Evolutionary conservation across 1,140 invertebrate genomes (phyloP), one percentile per base, ranked within the genome.

Genomic region (Halotydeus destructor): DNA sequence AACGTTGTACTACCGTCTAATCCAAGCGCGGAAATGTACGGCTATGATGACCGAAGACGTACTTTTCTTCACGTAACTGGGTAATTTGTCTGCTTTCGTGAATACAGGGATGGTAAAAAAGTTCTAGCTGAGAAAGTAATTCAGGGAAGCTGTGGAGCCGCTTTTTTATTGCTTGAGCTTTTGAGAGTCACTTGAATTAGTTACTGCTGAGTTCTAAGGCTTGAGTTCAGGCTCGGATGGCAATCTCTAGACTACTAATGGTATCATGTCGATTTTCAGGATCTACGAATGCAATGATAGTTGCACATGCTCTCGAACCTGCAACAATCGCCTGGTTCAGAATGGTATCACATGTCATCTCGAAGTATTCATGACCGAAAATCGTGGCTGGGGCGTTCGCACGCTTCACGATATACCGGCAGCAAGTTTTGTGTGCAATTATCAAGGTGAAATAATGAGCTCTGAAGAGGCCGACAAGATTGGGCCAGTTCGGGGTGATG

Each of bases 281-380:
- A 12, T 94, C 28, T 93, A 78, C 56, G 88, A 94, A 62, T 94
- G 86, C 57, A 94, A 93, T 55, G 77, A 75, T 50, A 63, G 67
- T 0, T 94, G 88, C 49, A 68, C 65, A 43, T 94, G 86, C 59
- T 58, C 55, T 3, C 58, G 69, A 0, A 65, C 67, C 5, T 94
- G 88, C 57, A 57, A 61, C 6, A 94, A 94, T 60, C 65, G 86
- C 6, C 76, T 93, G 0, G 78, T 89, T 0, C 86, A 96, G 57
- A 69, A 72, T 27, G 85, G 86, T 0, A 41, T 27, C 2, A 27
- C 11, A 16, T 12, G 14, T 25, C 37, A 25, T 9, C 21, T 45
- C 8, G 19, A 45, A 34, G 23, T 46, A 21, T 43, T 43, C 22
- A 36, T 32, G 6, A 43, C 33, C 19, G 55, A 62, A 16, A 1